phyloP scores from a whole-genome alignment of 35 echinoderm and acorn worm genomes.

The Ptychodera flava region DNA sequence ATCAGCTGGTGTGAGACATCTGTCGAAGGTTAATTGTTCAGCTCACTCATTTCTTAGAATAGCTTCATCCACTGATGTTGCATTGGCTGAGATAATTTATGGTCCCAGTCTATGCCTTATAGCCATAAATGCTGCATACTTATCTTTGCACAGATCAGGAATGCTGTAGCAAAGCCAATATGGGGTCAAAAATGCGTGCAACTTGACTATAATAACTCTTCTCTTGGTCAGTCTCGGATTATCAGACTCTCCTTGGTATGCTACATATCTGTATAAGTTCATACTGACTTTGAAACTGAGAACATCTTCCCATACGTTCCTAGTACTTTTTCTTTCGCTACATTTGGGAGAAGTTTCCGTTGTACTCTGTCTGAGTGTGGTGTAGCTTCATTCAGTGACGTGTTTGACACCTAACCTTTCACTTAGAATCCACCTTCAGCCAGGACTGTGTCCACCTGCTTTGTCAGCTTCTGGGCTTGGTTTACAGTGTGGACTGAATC shows the following conservation, averaged over 20 bases:
- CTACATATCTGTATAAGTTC: slow-evolving; percentile 44
- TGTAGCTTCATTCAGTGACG: background rate
- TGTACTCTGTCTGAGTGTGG: background rate
- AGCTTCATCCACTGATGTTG: too few species aligned
- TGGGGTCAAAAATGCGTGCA: too few species aligned
- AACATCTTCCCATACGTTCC: slow-evolving; percentile 29
- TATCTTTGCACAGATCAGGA: too few species aligned
- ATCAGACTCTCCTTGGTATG: slow-evolving; percentile 30
- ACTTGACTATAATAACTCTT: too few species aligned
- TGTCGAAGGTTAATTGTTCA: too few species aligned
- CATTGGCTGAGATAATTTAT: background rate
- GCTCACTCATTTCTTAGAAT: too few species aligned
- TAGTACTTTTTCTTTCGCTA: slow-evolving; percentile 39
- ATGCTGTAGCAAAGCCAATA: too few species aligned
- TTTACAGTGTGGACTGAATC: slow-evolving; percentile 12
- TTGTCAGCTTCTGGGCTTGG: too few species aligned
- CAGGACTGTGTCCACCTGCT: slow-evolving; percentile 15
- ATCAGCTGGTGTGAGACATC: too few species aligned
- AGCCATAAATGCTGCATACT: too few species aligned
- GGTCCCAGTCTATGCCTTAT: slow-evolving; percentile 41
- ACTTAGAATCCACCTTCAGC: slow-evolving; percentile 38
- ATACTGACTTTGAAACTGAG: too few species aligned
- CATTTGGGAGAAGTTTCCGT: background rate
- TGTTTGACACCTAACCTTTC: slow-evolving; percentile 41
- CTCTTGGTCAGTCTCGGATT: too few species aligned